Conservation (phyloP, 2,797 vertebrate genomes). For the Todus mexicanus region DNA sequence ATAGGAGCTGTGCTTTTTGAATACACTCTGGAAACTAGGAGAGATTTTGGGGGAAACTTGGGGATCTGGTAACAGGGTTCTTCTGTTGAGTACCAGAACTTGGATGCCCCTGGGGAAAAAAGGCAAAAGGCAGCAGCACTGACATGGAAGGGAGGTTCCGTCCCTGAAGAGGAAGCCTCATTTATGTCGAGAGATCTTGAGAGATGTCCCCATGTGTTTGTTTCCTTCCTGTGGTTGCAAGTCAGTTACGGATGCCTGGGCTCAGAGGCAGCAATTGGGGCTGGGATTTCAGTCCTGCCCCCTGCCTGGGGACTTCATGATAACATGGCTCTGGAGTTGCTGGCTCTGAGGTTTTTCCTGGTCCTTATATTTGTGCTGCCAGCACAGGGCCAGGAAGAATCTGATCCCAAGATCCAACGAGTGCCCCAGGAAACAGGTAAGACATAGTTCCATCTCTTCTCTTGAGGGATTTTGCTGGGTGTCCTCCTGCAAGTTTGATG, state of each 20-base stretch:
- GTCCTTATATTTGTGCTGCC: neutral
- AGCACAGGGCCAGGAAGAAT: neutral
- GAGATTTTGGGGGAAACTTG: neutral
- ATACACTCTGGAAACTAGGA: neutral
- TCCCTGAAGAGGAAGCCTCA: neutral
- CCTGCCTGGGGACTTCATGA: neutral
- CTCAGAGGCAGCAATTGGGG: neutral
- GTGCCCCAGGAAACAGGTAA: neutral
- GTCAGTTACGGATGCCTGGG: neutral
- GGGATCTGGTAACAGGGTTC: neutral
- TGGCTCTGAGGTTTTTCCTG: neutral
- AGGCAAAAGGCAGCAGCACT: neutral
- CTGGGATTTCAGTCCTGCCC: neutral
- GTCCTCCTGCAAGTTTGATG: neutral
- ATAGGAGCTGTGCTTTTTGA: neutral
- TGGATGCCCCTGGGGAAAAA: neutral
- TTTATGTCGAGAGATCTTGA: neutral
- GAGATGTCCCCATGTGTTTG: neutral
- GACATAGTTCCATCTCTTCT: neutral
- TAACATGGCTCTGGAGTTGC: neutral
- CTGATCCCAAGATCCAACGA: neutral
- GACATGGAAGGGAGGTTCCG: neutral
- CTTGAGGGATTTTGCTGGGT: neutral
- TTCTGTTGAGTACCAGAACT: neutral
- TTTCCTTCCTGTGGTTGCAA: constrained; percentile 5